Evolutionary conservation across 1,140 invertebrate genomes (phyloP).

Genomic region (Elymnias hypermnestra): DNA sequence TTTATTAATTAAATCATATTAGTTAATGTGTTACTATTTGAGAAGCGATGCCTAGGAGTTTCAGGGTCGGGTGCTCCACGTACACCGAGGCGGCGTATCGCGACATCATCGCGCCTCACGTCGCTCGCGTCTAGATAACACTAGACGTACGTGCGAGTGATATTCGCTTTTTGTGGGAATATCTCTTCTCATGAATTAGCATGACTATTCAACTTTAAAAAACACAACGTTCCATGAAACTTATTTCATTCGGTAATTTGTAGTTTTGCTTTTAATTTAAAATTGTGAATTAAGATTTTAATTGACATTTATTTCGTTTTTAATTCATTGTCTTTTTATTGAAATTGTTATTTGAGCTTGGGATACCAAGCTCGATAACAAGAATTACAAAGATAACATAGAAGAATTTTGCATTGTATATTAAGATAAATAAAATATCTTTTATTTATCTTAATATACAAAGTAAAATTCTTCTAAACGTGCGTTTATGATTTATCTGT

Average conservation of each 20-base stretch:
- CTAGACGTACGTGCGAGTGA: conserved; percentile 35
- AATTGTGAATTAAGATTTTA: too few species aligned
- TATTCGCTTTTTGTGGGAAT: conserved; percentile 37
- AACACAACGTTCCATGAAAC: background rate
- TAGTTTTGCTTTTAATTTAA: too few species aligned
- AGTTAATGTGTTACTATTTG: conserved; percentile 7
- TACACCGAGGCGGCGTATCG: conserved; percentile 25
- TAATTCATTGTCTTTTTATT: background rate
- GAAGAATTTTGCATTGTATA: too few species aligned
- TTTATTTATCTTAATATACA: too few species aligned
- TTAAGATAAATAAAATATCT: too few species aligned
- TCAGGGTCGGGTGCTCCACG: conserved; percentile 29
- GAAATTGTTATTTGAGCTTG: background rate
- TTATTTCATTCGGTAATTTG: background rate
- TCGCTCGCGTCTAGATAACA: conserved; percentile 28
- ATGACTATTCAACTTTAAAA: conserved; percentile 7
- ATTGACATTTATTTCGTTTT: background rate
- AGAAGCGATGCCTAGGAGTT: conserved; percentile 14
- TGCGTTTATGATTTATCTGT: background rate
- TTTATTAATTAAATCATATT: too few species aligned
- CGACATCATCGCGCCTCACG: conserved; percentile 33
- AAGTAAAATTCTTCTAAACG: too few species aligned
- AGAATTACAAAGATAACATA: too few species aligned
- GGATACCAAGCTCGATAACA: too few species aligned
- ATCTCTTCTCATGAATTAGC: conserved; percentile 29